These are phyloP conservation scores for Trachythela sp. DNA, from an alignment of 64 coral and sea anemone species.

Conservation along the genomic window DNA sequence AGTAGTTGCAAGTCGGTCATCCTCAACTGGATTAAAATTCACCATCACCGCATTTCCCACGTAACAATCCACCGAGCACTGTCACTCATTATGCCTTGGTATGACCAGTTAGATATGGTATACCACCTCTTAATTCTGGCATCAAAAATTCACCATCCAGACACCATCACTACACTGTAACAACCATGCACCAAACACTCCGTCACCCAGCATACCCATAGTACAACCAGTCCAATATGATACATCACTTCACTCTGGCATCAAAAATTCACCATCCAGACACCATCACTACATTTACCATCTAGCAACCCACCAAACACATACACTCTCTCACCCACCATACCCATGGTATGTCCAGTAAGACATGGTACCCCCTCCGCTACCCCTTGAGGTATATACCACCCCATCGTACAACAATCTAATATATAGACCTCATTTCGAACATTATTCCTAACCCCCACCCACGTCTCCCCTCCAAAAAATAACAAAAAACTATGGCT, in stretches of 20 bases:
- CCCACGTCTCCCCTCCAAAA: slow-evolving; percentile 91
- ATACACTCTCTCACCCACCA: slow-evolving; percentile 46
- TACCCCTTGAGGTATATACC: slow-evolving; percentile 37
- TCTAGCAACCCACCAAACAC: slow-evolving; percentile 73
- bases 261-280: slow-evolving; percentile 37
- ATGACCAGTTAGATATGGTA: no score
- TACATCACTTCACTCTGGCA: no score
- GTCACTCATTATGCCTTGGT: no score
- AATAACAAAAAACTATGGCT: slow-evolving; percentile 61
- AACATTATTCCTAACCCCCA: slow-evolving; percentile 88
- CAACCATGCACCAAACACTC: slow-evolving; percentile 71
- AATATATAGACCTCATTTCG: slow-evolving; percentile 74
- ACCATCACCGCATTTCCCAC: no score
- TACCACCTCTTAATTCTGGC: no score
- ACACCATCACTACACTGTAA: slow-evolving; percentile 40
- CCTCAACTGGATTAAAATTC: no score
- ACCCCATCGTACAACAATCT: slow-evolving; percentile 56
- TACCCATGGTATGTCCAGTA: slow-evolving; percentile 79
- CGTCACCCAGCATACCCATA: slow-evolving; percentile 48
- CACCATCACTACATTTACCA: slow-evolving; percentile 40
- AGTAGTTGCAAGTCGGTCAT: no score
- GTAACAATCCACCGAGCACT: no score
- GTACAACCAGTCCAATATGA: slow-evolving; percentile 74
- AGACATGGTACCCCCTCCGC: slow-evolving; percentile 55
- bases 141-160: slow-evolving; percentile 23